Base-by-base conservation (phyloP, 2,797 vertebrate genomes). In the Percopsis omiscomaycus region DNA sequence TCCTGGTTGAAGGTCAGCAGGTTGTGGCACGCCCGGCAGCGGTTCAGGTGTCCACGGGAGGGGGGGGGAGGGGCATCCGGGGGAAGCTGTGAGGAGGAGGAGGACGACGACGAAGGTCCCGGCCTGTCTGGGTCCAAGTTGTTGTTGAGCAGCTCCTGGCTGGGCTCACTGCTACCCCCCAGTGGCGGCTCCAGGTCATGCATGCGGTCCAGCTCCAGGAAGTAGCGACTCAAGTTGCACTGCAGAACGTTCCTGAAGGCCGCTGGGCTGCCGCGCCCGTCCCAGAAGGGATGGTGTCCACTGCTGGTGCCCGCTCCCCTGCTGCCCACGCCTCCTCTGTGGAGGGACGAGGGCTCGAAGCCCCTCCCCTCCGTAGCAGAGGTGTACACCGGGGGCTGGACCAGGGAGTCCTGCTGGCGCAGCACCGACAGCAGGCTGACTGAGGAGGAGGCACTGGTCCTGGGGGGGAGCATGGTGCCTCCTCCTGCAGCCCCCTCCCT, bases 1-100 rank as follows among this genome's bases (percentile, higher is more conserved):
- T 99, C 97, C 1, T 96, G 97, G 91, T 98, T 99, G 84, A 98
- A 99, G 69, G 96, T 98, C 76, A 99, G 94, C 82, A 99, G 94
- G 89, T 99, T 99, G 92, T 99, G 97, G 90, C 98, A 99, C 53
- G 98, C 97, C 6, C 97, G 93, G 90, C 98, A 99, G 83, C 96
- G 95, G 85, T 98, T 98, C 75, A 98, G 92, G 69, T 98, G 97
- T 59, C 95, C 96, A 14, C 95, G 92, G 58, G 73, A 1, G 85
- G 73, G 0, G 88, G 77, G 3, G 86, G 90, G 0, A 92, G 92
- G 65, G 91, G 92, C 74, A 94, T 91, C 82, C 94, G 94, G 77
- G 84, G 83, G 73, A 85, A 69, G 75, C 88, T 83, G 10, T 83
- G 65, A 0, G 81, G 84, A 82, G 42, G 87, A 51, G 28, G 83